Percentiles rank a stretch among this genome's conserved stretches.
Evolutionary conservation across 2,113 vertebrate species (phyloP).

Genomic region (Chelonoidis abingdonii): DNA sequence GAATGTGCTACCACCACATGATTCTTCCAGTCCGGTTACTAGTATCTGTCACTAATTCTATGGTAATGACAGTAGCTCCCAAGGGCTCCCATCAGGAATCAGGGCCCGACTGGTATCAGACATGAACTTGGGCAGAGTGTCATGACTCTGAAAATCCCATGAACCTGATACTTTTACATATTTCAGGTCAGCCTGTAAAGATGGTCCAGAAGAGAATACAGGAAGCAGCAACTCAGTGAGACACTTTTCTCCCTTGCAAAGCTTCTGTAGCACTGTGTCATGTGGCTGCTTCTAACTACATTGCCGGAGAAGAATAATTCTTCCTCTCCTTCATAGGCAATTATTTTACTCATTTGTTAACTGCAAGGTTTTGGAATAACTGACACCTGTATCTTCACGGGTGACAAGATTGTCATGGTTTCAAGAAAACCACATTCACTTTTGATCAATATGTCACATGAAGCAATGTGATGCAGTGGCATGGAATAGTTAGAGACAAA

Average conservation of each 20-base stretch:
- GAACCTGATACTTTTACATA: not conserved
- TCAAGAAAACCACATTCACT: not conserved
- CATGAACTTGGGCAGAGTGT: not conserved
- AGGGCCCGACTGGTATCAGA: not conserved
- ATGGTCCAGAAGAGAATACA: not conserved
- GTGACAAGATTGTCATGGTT: not conserved
- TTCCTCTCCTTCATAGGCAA: not conserved
- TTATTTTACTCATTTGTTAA: not conserved
- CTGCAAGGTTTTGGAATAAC: not conserved
- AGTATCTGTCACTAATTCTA: not conserved
- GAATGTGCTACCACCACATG: not conserved
- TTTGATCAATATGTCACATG: not conserved
- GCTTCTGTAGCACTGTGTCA: not conserved
- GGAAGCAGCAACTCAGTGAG: no score
- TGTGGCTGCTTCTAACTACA: not conserved
- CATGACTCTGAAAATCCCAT: not conserved
- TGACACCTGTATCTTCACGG: not conserved
- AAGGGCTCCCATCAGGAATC: not conserved
- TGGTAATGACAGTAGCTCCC: not conserved
- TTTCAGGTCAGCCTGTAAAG: not conserved
- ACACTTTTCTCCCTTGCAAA: not conserved
- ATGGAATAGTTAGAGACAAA: not conserved
- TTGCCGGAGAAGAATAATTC: not conserved
- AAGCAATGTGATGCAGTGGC: not conserved
- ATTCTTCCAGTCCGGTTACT: not conserved